phyloP scores from a whole-genome alignment of 2,113 vertebrate genomes.

The western clawed frog (Xenopus tropicalis) region UCB_Xtro_10.0 CM004452.2:28892501-28893000 shows the following conservation, averaged over 20 bases:
- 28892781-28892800: slow-evolving; percentile 95
- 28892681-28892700: slow-evolving; percentile 97
- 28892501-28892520: too few species aligned
- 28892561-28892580: too few species aligned
- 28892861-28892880: too few species aligned
- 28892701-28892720: slow-evolving; percentile 98
- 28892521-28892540: too few species aligned
- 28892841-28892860: too few species aligned
- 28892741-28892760: slow-evolving; percentile 92
- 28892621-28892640: slow-evolving; percentile 91
- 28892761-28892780: slow-evolving; percentile 91
- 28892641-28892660: slow-evolving; percentile 96
- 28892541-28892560: too few species aligned
- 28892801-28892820: slow-evolving; percentile 88
- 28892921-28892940: too few species aligned
- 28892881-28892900: neutral
- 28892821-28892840: neutral
- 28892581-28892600: too few species aligned
- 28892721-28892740: slow-evolving; percentile 90
- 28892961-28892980: too few species aligned
- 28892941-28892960: too few species aligned
- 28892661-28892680: slow-evolving; percentile 94
- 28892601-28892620: slow-evolving; percentile 53
- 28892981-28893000: too few species aligned
- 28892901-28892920: neutral